phyloP scores from a whole-genome alignment of 2,888 invertebrate genomes.

The Gisinianus flammeolus region DNA sequence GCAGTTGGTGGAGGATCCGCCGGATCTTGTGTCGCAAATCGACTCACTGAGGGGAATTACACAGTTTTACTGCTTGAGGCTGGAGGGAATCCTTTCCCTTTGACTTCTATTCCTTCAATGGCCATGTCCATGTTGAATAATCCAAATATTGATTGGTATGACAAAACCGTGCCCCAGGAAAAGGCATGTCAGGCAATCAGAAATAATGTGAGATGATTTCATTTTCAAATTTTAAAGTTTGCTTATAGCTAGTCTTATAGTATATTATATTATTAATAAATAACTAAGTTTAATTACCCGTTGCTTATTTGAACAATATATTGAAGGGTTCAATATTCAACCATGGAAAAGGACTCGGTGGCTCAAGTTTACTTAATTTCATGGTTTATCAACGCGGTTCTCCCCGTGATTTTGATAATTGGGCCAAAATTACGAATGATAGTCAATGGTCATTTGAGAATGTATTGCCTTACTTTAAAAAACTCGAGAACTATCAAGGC shows the following conservation, averaged over 20 bases:
- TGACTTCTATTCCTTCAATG: not conserved
- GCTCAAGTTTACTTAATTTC: conserved; percentile 4
- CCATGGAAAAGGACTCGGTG: conserved; percentile 26
- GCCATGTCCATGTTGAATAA: not conserved
- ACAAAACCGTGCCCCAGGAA: not conserved
- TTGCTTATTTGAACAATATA: no score
- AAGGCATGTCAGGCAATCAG: not conserved
- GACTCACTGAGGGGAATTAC: not conserved
- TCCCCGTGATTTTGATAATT: conserved; percentile 21
- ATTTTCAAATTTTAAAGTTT: no score
- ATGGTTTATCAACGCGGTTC: conserved; percentile 11
- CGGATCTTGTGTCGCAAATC: not conserved
- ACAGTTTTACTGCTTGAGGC: not conserved
- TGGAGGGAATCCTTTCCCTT: not conserved
- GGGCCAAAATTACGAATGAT: conserved; percentile 18
- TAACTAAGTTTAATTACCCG: no score
- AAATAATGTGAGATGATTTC: not conserved
- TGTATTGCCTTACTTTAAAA: conserved; percentile 8
- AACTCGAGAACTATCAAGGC: conserved; percentile 19
- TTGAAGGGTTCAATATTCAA: conserved; percentile 22
- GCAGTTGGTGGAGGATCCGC: not conserved
- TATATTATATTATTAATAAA: no score
- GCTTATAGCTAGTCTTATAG: no score
- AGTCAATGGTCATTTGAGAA: conserved; percentile 3
- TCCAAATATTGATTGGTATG: not conserved